phyloP scores from a whole-genome alignment of 2,113 vertebrate species.

The Cyprinodon brontotheroides region DNA sequence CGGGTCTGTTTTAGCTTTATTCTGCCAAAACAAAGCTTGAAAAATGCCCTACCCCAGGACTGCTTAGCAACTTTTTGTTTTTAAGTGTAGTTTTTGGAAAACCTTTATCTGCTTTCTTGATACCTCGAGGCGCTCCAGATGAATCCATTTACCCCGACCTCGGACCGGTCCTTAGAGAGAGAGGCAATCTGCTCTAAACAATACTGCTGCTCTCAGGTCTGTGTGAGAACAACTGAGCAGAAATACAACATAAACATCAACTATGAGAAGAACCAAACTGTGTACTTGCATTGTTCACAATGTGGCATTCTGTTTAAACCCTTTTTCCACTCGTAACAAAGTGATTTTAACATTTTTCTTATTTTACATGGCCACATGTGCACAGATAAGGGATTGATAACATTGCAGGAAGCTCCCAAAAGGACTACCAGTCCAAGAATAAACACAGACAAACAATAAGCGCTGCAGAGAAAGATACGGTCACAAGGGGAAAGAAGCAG shows the following conservation, averaged over 20 bases:
- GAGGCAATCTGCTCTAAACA: conserved; percentile 55
- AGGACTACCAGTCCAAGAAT: conserved; percentile 19
- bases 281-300: conserved; percentile 18
- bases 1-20: conserved; percentile 23
- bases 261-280: conserved; percentile 31
- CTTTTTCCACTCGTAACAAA: conserved; percentile 1
- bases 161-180: conserved; percentile 43
- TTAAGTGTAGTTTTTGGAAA: conserved; percentile 28
- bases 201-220: conserved; percentile 37
- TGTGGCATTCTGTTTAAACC: background rate
- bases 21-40: conserved; percentile 32
- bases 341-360: background rate
- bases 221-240: conserved; percentile 42
- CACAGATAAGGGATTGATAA: conserved; percentile 10
- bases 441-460: conserved; percentile 57
- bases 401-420: conserved; percentile 3
- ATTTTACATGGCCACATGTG: background rate
- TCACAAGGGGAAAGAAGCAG: conserved; percentile 60
- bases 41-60: conserved; percentile 25
- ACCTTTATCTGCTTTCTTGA: conserved; percentile 67
- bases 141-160: conserved; percentile 69
- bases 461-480: conserved; percentile 29
- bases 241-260: conserved; percentile 22
- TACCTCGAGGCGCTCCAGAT: conserved; percentile 62
- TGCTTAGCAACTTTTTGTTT: conserved; percentile 33